These are phyloP conservation scores for Cataglyphis livida DNA, from an alignment of 2,888 invertebrate species.

Conservation along the genomic window DNA sequence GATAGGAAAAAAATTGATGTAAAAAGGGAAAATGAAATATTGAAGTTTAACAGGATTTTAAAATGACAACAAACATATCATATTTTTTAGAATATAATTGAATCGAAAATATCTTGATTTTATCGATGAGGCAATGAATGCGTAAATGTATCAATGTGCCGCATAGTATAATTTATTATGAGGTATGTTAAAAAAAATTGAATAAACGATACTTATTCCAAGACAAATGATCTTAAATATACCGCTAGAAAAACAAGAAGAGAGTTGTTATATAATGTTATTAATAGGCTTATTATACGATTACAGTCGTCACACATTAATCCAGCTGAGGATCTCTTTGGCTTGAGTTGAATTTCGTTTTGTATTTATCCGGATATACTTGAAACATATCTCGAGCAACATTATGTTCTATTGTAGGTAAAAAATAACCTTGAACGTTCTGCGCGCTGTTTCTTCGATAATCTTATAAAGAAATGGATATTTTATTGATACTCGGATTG, in stretches of 20 bases:
- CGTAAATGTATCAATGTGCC: background rate
- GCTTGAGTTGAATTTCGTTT: slow-evolving; percentile 6
- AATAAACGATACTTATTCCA: background rate
- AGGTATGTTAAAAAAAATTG: background rate
- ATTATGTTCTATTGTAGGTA: slow-evolving; percentile 3
- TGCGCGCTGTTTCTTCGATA: background rate
- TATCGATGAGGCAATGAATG: background rate
- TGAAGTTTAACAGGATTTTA: background rate
- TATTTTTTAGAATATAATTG: background rate
- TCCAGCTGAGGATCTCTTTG: background rate
- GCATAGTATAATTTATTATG: background rate
- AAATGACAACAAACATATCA: background rate
- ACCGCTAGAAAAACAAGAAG: background rate
- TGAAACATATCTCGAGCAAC: background rate
- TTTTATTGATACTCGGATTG: slow-evolving; percentile 8
- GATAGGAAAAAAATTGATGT: background rate
- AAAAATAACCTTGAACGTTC: slow-evolving; percentile 34
- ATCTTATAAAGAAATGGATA: slow-evolving; percentile 6
- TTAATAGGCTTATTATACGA: background rate
- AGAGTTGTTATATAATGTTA: background rate
- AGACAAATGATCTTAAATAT: background rate
- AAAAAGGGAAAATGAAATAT: background rate
- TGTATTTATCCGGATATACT: background rate
- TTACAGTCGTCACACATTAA: background rate
- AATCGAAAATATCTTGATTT: background rate